Evolutionary conservation across 2,888 invertebrate genomes (phyloP).

Genomic region (Muscina levida): DNA sequence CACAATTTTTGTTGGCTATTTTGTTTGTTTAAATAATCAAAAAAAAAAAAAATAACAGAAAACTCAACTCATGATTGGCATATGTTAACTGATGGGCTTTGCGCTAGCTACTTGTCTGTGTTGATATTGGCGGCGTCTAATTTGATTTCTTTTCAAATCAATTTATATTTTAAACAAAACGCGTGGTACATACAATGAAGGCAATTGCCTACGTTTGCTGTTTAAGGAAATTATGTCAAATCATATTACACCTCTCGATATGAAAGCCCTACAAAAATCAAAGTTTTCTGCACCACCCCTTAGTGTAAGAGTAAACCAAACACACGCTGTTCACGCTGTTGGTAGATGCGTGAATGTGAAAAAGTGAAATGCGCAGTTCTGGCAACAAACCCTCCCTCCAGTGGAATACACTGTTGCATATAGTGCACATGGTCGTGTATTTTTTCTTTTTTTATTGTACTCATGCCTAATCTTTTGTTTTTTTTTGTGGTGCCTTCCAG

Average conservation of each 20-base stretch:
- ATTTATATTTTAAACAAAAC: constrained; percentile 61
- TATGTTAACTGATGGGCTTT: constrained; percentile 29
- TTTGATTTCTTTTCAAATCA: constrained; percentile 22
- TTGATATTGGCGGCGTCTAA: constrained; percentile 12
- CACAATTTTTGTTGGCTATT: background rate
- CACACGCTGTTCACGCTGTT: background rate
- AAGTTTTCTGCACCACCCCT: no score
- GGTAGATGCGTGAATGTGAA: no score
- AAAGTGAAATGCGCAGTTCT: constrained; percentile 53
- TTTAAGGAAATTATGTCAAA: constrained; percentile 28
- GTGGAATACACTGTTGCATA: constrained; percentile 59
- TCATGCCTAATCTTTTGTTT: background rate
- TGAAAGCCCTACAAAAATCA: background rate
- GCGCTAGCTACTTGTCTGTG: constrained; percentile 1
- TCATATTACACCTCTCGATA: constrained; percentile 53
- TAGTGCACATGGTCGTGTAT: constrained; percentile 49
- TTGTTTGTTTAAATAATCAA: constrained; percentile 1
- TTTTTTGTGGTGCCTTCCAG: no score
- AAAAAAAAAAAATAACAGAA: no score
- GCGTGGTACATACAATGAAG: background rate
- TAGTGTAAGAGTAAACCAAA: background rate
- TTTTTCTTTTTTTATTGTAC: no score
- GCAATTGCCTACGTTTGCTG: background rate
- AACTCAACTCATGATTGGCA: background rate
- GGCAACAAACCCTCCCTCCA: constrained; percentile 49